Evolutionary conservation across 2,113 vertebrate genomes (phyloP), one percentile per base, ranked within the genome.

Genomic region (Menura novaehollandiae): DNA sequence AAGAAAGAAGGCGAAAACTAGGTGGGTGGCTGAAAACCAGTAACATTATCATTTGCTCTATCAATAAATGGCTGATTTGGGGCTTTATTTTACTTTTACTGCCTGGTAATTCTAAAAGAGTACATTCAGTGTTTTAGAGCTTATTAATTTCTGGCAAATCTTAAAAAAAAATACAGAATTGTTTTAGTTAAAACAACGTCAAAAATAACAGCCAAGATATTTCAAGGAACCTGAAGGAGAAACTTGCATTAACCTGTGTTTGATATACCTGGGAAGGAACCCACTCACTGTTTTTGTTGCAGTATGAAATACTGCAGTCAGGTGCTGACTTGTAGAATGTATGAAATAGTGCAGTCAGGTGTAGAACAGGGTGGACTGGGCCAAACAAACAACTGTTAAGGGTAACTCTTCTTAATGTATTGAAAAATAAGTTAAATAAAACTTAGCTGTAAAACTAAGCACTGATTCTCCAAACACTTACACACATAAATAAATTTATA

Each of bases 11-110:
- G 63, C 21, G 46, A 39, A 69, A 73, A 53, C 63, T 73, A 68
- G 18, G 73, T 94, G 89, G 80, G 81, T 96, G 89, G 89, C 77
- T 91, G 39, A 30, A 90, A 96, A 85, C 19, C 23, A 58, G 44
- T 52, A 92, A 83, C 11, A 15, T 18, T 41, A 60, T 87, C 3
- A n/a, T 87, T 74, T 78, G 37, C 51, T 43, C 28, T 72, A 53
- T 88, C 41, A 73, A 21, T 79, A 88, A 89, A 79, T 79, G 75
- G 39, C 53, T 80, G 56, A 66, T 83, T 58, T 73, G 8, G 41
- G 46, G 7, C 51, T 85, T 91, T 81, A n/a, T 91, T 85, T 91
- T 89, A n/a, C 55, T 95, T 94, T 63, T 60, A 27, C 39, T 83
- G 51, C 21, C 11, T 88, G 16, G 16, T 85, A 66, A 51, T 69